Base-by-base conservation (phyloP, 1,140 invertebrate genomes). In the Philaenus spumarius region DNA sequence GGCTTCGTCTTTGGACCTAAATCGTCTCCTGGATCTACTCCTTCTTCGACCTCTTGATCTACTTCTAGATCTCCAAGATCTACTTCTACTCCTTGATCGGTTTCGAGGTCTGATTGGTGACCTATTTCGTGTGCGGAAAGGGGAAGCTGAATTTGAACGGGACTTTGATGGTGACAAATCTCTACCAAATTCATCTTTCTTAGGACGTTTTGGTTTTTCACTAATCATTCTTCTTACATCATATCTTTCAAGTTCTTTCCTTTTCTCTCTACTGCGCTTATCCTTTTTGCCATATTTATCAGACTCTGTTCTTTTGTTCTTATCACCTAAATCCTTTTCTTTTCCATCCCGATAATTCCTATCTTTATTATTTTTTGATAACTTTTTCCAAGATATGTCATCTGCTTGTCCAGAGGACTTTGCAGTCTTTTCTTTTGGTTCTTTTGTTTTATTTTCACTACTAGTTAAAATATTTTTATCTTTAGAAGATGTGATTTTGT, bases 221-320 rank as follows among this genome's bases (percentile, higher is more conserved):
- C 81, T 78, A 12, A 93, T 84, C 30, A 91, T 74, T 59, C 85
- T 83, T 17, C 89, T 76, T 0, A 92, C 88, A 74, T 91, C 85
- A 66, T 93, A 91, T 12, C 88, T 77, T 61, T 87, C 86, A 20
- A 92, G 73, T 62, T 91, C 89, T 67, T 89, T 87, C 5, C 87
- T 73, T 64, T 86, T 89, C 58, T 85, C 83, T 58, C 84, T 84
- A 57, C 82, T 82, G 48, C 79, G 80, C 35, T 59, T 59, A 60
- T 67, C 62, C 71, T 74, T 47, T 65, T 51, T 68, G 61, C 68
- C 57, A 69, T 75, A 58, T 75, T 73, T 62, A 76, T 67, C 62
- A 55, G 70, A 70, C 46, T 65, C 68, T 57, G 70, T 69, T 23
- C 40, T 72, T 68, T 30, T 70, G 69, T 39, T 64, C 55, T 70